A percentile compares a stretch with the other conserved stretches of the same genome.
Conservation (phyloP, 2,888 invertebrate species). For the Tricholauxania praeusta region DNA sequence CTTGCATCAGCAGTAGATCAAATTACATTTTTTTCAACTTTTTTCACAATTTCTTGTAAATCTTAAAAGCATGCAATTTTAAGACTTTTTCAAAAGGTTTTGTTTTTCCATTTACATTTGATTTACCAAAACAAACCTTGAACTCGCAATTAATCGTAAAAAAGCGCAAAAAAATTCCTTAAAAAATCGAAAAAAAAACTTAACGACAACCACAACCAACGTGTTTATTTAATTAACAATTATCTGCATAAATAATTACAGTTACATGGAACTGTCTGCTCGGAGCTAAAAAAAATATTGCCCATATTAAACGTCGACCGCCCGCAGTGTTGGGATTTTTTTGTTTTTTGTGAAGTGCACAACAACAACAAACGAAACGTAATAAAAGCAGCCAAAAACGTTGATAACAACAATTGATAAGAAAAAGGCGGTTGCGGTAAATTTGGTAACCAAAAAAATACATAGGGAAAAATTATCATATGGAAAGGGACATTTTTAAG, state of each 20-base stretch:
- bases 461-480: too few species aligned
- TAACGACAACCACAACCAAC: conserved; percentile 13
- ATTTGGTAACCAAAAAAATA: too few species aligned
- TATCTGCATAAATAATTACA: conserved; percentile 29
- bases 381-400: too few species aligned
- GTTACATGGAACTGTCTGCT: background rate
- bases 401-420: too few species aligned
- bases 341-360: background rate
- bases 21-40: conserved; percentile 22
- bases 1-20: conserved; percentile 17
- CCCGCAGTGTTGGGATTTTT: conserved; percentile 16
- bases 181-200: background rate
- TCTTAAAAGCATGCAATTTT: background rate
- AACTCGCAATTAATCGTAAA: conserved; percentile 19
- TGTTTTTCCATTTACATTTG: background rate
- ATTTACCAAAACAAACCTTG: conserved; percentile 24
- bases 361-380: conserved; percentile 2
- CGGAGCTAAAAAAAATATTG: background rate
- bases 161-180: background rate
- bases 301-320: conserved; percentile 3
- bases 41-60: background rate
- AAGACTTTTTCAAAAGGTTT: background rate
- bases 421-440: too few species aligned
- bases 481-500: too few species aligned
- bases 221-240: conserved; percentile 33